Conservation (phyloP, 2,113 vertebrate species). For the Cromileptes altivelis region DNA sequence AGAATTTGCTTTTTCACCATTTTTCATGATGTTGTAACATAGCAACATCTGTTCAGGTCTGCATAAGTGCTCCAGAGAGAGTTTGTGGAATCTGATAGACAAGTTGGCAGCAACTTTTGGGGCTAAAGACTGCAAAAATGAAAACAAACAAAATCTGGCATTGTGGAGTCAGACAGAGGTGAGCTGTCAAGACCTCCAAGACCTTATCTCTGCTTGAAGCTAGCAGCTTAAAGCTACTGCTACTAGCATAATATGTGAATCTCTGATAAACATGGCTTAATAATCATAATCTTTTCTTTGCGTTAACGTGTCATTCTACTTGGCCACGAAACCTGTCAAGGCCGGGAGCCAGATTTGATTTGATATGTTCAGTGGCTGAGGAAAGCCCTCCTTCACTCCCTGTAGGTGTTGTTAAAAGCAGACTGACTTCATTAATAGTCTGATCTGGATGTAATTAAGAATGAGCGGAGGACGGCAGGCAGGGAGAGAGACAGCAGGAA, state of each 20-base stretch:
- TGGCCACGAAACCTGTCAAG: slow-evolving; percentile 48
- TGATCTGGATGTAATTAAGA: slow-evolving; percentile 84
- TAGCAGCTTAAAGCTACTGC: not conserved
- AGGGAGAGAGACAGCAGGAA: slow-evolving; percentile 30
- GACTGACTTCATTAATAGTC: slow-evolving; percentile 76
- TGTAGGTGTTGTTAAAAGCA: slow-evolving; percentile 79
- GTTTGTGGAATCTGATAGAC: no score
- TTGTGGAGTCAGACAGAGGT: not conserved
- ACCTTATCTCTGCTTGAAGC: not conserved
- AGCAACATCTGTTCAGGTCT: no score
- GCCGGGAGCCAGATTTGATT: slow-evolving; percentile 51
- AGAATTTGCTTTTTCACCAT: no score
- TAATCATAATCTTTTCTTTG: slow-evolving; percentile 24
- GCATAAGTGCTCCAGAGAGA: no score
- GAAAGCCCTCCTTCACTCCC: slow-evolving; percentile 67
- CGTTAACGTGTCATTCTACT: slow-evolving; percentile 41
- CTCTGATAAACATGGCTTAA: no score
- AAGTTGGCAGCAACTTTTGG: not conserved
- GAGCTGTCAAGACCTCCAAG: not conserved
- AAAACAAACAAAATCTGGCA: not conserved
- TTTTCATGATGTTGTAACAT: no score
- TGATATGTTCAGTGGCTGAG: slow-evolving; percentile 52
- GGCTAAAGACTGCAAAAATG: not conserved
- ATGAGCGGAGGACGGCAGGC: slow-evolving; percentile 41
- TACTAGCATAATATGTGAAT: no score